Evolutionary conservation across 2,888 invertebrate species (phyloP).

Genomic region (Tenthredo notha): DNA sequence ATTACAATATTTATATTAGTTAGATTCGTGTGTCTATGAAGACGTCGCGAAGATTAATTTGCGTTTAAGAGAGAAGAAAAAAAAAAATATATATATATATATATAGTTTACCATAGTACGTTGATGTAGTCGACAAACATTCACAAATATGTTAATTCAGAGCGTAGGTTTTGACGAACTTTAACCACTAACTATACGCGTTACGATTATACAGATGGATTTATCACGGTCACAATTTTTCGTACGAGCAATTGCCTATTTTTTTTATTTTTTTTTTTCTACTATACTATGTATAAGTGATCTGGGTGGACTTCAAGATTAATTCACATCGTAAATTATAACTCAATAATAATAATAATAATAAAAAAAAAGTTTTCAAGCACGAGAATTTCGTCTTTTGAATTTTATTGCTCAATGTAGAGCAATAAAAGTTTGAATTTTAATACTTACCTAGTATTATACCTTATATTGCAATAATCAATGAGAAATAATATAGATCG

Average conservation of each 20-base stretch:
- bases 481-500: no score
- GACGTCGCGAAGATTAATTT: background rate
- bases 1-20: background rate
- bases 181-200: background rate
- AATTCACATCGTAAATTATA: no score
- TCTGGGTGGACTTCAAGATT: background rate
- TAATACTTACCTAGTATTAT: no score
- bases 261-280: no score
- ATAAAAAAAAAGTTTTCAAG: no score
- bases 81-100: no score
- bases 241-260: background rate
- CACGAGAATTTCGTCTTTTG: no score
- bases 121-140: background rate
- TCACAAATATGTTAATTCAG: background rate
- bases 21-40: background rate
- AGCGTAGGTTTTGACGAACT: constrained; percentile 22
- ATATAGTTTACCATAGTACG: background rate
- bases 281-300: background rate
- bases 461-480: no score
- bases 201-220: background rate
- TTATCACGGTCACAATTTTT: background rate
- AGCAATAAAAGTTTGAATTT: no score
- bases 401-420: no score
- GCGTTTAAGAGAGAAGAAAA: constrained; percentile 1
- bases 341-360: no score